A percentile compares a stretch with the other conserved stretches of the same genome.
phyloP scores from a whole-genome alignment of 2,797 vertebrate species.

The Smutsia temminckii region DNA sequence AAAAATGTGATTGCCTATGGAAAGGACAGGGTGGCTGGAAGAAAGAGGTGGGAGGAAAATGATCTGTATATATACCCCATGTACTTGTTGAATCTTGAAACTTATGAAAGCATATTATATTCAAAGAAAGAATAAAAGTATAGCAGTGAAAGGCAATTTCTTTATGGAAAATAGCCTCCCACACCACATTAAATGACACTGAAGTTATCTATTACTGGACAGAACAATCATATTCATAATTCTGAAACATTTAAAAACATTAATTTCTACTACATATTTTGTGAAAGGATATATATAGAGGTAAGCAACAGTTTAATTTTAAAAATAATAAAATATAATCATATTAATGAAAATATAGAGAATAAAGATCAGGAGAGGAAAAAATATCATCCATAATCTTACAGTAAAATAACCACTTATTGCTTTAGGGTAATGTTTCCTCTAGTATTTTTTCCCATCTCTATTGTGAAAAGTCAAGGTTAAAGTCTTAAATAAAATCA shows the following conservation, averaged over 20 bases:
- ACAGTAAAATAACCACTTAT: conserved; percentile 22
- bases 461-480: not conserved
- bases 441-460: not conserved
- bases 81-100: not conserved
- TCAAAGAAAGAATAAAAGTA: not conserved
- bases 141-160: not conserved
- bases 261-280: not conserved
- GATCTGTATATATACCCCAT: not conserved
- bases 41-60: not conserved
- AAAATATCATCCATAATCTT: not conserved
- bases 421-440: conserved; percentile 8
- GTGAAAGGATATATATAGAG: not conserved
- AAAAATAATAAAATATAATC: conserved; percentile 44
- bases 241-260: not conserved
- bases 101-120: not conserved
- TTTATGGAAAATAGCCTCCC: not conserved
- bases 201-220: not conserved
- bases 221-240: conserved; percentile 26
- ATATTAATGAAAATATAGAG: not conserved
- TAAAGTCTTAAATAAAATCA: conserved; percentile 38
- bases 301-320: conserved; percentile 11
- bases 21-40: not conserved
- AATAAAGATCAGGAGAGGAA: not conserved
- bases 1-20: not conserved
- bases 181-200: not conserved